Percentiles rank a stretch among this genome's conserved stretches.
phyloP scores from a whole-genome alignment of 1,140 invertebrate genomes.

The Whitmania pigra region DNA sequence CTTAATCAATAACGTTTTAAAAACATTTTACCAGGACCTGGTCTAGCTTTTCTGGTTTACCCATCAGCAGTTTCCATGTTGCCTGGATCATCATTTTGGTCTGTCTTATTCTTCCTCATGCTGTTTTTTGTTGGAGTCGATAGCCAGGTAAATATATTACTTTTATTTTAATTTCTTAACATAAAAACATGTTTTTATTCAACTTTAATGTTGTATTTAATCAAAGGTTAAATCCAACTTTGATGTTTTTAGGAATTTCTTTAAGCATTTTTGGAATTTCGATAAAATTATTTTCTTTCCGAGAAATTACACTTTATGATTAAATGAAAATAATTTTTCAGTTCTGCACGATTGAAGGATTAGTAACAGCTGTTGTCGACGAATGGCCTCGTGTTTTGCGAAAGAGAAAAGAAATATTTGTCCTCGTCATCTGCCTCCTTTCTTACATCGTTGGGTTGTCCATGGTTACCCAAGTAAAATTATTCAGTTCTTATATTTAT shows the following conservation, averaged over 20 bases:
- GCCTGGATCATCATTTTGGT: slow-evolving; percentile 65
- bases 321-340: slow-evolving; percentile 37
- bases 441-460: slow-evolving; percentile 80
- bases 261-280: too few relatives aligned
- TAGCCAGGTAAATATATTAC: slow-evolving; percentile 33
- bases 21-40: slow-evolving; percentile 50
- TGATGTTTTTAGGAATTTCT: too few relatives aligned
- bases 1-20: too few relatives aligned
- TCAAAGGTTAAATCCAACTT: too few relatives aligned
- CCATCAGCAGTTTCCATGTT: slow-evolving; percentile 69
- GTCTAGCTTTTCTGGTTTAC: slow-evolving; percentile 69
- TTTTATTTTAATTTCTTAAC: too few relatives aligned
- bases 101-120: slow-evolving; percentile 65
- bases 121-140: slow-evolving; percentile 40
- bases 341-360: slow-evolving; percentile 96
- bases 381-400: slow-evolving; percentile 63
- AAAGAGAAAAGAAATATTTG: slow-evolving; percentile 74
- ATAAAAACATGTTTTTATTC: too few relatives aligned
- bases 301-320: too few relatives aligned
- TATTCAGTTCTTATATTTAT: neutral
- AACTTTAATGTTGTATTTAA: too few relatives aligned
- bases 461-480: slow-evolving; percentile 69
- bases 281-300: too few relatives aligned
- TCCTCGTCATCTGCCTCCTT: slow-evolving; percentile 73
- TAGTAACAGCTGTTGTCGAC: slow-evolving; percentile 88